Percentiles rank a stretch among this genome's conserved stretches.
Evolutionary conservation across 2,888 invertebrate species (phyloP).

Genomic region (Cryptocheilus praepositus): DNA sequence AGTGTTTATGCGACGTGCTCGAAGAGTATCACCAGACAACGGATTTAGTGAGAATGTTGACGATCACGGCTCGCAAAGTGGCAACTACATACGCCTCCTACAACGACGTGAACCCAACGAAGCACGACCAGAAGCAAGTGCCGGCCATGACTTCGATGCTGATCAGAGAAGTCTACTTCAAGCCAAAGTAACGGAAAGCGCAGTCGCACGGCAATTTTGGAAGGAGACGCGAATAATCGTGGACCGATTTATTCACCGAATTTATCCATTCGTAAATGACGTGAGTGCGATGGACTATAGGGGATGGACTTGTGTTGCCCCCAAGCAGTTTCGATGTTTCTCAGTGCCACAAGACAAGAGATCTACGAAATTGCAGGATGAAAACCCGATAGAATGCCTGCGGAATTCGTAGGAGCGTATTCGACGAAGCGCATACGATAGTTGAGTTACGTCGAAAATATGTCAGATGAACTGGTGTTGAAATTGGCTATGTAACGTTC

Average conservation of each 20-base stretch:
- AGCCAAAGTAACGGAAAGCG: conserved; percentile 40
- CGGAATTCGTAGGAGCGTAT: too few relatives aligned
- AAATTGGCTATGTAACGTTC: too few relatives aligned
- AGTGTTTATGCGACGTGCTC: conserved; percentile 76
- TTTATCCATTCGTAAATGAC: not conserved
- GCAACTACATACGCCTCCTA: conserved; percentile 76
- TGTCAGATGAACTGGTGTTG: too few relatives aligned
- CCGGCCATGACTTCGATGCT: conserved; percentile 77
- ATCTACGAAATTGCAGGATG: too few relatives aligned
- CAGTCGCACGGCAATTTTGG: not conserved
- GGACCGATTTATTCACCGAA: not conserved
- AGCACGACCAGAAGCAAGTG: conserved; percentile 75
- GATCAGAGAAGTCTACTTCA: conserved; percentile 72
- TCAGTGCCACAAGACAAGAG: too few relatives aligned
- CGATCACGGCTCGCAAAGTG: conserved; percentile 75
- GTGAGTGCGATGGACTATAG: too few relatives aligned
- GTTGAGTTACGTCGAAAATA: too few relatives aligned
- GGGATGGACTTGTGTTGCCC: too few relatives aligned
- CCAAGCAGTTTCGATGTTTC: too few relatives aligned
- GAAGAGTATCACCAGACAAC: conserved; percentile 71
- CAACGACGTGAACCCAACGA: conserved; percentile 50
- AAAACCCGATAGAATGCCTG: too few relatives aligned
- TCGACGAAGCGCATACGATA: too few relatives aligned
- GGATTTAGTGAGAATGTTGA: conserved; percentile 77
- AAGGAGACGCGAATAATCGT: not conserved